Base-by-base conservation (phyloP, 1,140 invertebrate species). In the Leptinotarsa texana region DNA sequence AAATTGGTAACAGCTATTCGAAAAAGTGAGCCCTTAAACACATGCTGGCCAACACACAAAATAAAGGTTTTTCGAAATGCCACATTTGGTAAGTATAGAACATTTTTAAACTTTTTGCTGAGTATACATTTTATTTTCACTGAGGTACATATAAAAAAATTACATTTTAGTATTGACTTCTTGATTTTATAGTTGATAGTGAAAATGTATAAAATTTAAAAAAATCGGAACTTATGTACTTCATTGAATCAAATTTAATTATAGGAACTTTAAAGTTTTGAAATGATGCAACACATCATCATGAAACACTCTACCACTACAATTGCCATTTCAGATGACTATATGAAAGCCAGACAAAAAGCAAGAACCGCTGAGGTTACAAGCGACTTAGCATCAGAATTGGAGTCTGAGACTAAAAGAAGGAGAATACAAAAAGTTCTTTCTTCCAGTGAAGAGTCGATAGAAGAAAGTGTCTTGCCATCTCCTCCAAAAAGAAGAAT, bases 51-150 rank as follows among this genome's bases (percentile, higher is more conserved):
- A 65, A 65, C 63, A 22, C 24, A 22, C 15, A 65, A 65, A 65
- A 65, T 65, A 21, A 27, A 65, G 13, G 18, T 65, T 22, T 65
- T 65, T 65, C 63, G 63, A 27, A 75, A 69, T 17, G 49, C 63
- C 13, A 65, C 63, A 65, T 65, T 22, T 65, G 63, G 18, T 63
- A 63, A 63, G 22, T 18, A 63, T 63, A 63, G 17, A 51, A 17
- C 49, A 51, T 51, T 51, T 17, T 51, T 51, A 5, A 51, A 51
- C 49, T 51, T 51, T 51, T 51, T 51, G 11, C 49, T 17, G 22
- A 24, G 22, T 51, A 17, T 13, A 51, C 17, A 51, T 51, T 51
- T 51, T 51, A 51, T 51, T 51, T 51, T 51, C 49, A 51, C 49
- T 51, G 49, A 51, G 49, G 17, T 51, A 51, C 49, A 51, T 51